phyloP scores from a whole-genome alignment of 2,888 invertebrate genomes.

The Lasioglossum morio region DNA sequence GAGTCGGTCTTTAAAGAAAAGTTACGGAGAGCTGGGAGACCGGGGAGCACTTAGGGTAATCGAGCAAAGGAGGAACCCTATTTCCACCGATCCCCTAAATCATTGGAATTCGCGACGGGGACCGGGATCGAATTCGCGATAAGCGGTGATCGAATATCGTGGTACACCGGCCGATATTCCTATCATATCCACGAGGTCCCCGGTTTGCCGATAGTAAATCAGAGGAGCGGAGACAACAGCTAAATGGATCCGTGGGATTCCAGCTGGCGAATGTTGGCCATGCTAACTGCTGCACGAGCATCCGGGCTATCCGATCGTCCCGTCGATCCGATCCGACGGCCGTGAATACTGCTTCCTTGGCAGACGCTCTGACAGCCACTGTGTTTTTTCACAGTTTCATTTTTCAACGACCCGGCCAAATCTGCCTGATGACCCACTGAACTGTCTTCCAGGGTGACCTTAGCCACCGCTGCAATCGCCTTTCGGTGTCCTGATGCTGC shows the following conservation, averaged over 20 bases:
- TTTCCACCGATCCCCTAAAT: conserved; percentile 6
- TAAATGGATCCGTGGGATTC: conserved; percentile 62
- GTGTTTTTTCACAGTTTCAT: conserved; percentile 43
- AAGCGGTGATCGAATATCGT: conserved; percentile 27
- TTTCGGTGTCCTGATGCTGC: neutral
- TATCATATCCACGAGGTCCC: conserved; percentile 25
- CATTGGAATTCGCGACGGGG: neutral
- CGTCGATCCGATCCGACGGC: conserved; percentile 30
- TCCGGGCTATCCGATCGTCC: conserved; percentile 57
- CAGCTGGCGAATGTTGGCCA: conserved; percentile 38
- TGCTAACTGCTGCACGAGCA: conserved; percentile 46
- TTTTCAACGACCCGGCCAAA: conserved; percentile 52
- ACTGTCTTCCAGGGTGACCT: conserved; percentile 39
- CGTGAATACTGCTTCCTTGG: conserved; percentile 61
- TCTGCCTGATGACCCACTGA: conserved; percentile 55
- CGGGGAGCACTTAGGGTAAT: neutral
- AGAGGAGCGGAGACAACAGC: conserved; percentile 38
- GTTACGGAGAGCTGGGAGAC: neutral
- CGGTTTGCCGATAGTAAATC: conserved; percentile 56
- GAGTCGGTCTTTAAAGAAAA: neutral
- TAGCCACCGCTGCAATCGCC: neutral
- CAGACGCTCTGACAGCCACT: conserved; percentile 52
- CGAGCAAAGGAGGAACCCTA: neutral
- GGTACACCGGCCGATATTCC: conserved; percentile 26
- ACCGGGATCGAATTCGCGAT: conserved; percentile 3